Base-by-base conservation (phyloP, 2,113 vertebrate species). In the Cavia porcellus region DNA sequence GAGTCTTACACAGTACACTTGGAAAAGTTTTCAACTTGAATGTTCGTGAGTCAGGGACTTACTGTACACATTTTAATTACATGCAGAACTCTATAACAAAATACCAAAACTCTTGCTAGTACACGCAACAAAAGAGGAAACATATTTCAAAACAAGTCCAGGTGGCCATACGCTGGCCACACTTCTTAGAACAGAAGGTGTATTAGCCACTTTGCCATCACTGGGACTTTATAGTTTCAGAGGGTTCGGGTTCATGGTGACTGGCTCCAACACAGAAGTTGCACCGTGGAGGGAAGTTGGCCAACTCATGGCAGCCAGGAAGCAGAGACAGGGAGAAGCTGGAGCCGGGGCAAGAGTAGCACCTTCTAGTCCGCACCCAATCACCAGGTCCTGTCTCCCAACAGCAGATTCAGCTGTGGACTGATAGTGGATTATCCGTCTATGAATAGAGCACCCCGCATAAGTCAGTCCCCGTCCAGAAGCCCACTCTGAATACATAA, bases 61-160 rank as follows among this genome's bases (percentile, higher is more conserved):
- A 28, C 74, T 90, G 30, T 38, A 80, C 55, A 80, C 28, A 61
- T 89, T 95, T 94, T 89, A 64, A 84, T 84, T 81, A 86, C 42
- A 32, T 50, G 11, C 1, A 55, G 24, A 92, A 89, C 25, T 45
- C 61, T 84, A 28, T 13, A 35, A 92, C 15, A 93, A 59, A 80
- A 68, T 86, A 38, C 25, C 50, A 50, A 47, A 62, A 20, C n/a
- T 79, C 30, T 96, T 95, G 55, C 86, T 70, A 30, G 19, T 59
- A 13, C 72, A 55, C 61, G 74, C 35, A 32, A 14, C 75, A 57
- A 92, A 90, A 93, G 15, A 82, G 35, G 79, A 96, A 66, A 95
- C 30, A 20, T 59, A 52, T 57, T 92, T 89, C 59, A 80, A 70
- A 90, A 82, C 24, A 85, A 52, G 61, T 32, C 55, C 25, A 13